phyloP scores from a whole-genome alignment of 2,888 invertebrate species.

The Drosophila limbata region DNA sequence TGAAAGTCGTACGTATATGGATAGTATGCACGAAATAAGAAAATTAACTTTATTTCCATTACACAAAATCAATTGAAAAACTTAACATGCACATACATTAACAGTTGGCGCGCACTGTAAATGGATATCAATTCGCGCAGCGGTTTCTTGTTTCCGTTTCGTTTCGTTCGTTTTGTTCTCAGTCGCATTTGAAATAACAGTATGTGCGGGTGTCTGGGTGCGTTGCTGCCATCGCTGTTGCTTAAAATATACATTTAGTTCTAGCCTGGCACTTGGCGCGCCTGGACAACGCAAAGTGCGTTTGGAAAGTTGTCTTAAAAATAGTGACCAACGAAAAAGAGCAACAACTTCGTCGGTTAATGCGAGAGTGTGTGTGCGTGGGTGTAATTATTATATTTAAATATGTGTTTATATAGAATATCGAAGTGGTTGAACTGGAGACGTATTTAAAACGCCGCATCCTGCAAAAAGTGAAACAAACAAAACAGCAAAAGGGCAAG shows the following conservation, averaged over 20 bases:
- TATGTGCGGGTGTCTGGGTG: constrained; percentile 56
- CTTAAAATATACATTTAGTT: constrained; percentile 67
- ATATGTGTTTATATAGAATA: not conserved
- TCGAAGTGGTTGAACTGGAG: constrained; percentile 4
- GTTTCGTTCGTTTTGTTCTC: constrained; percentile 41
- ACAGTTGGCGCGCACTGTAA: constrained; percentile 46
- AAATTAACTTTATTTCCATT: not conserved
- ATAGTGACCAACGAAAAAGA: constrained; percentile 43
- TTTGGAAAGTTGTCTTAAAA: constrained; percentile 55
- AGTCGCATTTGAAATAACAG: constrained; percentile 59
- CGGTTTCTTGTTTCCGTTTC: constrained; percentile 62
- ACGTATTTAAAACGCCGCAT: constrained; percentile 65
- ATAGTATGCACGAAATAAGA: not conserved
- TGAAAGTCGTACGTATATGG: not conserved
- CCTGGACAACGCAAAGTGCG: constrained; percentile 61
- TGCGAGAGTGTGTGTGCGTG: constrained; percentile 23
- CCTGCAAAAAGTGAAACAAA: constrained; percentile 72
- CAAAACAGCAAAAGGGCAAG: constrained; percentile 53
- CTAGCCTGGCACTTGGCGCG: constrained; percentile 57
- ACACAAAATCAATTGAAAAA: not conserved
- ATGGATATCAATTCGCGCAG: constrained; percentile 39
- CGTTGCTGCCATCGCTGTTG: constrained; percentile 13
- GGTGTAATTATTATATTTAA: constrained; percentile 14
- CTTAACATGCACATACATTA: not conserved
- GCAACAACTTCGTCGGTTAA: constrained; percentile 37